These are phyloP conservation scores for Ennomos erosarius DNA, from an alignment of 2,888 invertebrate species.

Conservation along the genomic window DNA sequence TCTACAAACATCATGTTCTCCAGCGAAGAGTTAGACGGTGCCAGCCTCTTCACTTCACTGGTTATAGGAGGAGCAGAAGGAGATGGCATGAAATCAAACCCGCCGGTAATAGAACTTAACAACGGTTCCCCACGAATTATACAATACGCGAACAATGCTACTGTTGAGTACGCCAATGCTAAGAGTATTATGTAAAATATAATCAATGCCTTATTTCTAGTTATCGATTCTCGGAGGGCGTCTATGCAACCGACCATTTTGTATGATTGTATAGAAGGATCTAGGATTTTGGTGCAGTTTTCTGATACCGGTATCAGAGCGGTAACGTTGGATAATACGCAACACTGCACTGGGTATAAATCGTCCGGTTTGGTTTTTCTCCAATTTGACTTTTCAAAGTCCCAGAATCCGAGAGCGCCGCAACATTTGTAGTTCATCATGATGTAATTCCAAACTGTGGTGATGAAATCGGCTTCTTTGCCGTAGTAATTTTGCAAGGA, in stretches of 20 bases:
- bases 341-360: conserved; percentile 70
- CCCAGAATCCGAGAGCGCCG: conserved; percentile 61
- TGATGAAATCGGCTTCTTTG: conserved; percentile 66
- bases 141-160: conserved; percentile 68
- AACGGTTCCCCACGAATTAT: conserved; percentile 68
- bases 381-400: conserved; percentile 68
- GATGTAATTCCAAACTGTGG: conserved; percentile 64
- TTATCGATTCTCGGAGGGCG: conserved; percentile 57
- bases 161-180: conserved; percentile 48
- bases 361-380: conserved; percentile 52
- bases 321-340: conserved; percentile 59
- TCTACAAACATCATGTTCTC: conserved; percentile 65
- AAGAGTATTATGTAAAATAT: conserved; percentile 60
- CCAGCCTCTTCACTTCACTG: conserved; percentile 20
- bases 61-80: no score
- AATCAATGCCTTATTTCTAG: conserved; percentile 56
- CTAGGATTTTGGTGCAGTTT: conserved; percentile 54
- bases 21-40: conserved; percentile 51
- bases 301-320: conserved; percentile 55
- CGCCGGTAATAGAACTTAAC: conserved; percentile 51
- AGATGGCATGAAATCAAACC: conserved; percentile 25
- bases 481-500: conserved; percentile 64
- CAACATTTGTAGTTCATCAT: conserved; percentile 75
- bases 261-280: conserved; percentile 46
- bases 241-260: conserved; percentile 63